Evolutionary conservation across 1,140 invertebrate genomes (phyloP).

Genomic region (Apolygus lucorum): DNA sequence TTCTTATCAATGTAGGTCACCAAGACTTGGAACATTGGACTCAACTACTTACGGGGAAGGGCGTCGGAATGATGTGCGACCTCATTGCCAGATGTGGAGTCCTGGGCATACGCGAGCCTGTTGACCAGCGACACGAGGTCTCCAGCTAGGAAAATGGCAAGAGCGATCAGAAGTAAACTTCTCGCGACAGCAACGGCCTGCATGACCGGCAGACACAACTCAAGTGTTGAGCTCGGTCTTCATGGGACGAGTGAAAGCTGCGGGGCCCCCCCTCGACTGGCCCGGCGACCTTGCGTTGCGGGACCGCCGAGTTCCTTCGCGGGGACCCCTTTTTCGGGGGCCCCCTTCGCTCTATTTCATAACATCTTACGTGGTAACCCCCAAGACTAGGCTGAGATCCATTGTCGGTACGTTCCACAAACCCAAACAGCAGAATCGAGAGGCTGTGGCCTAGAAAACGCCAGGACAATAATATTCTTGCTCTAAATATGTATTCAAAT

Average conservation of each 20-base stretch:
- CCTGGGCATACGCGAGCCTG: slow-evolving; percentile 9
- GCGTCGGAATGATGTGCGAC: slow-evolving; percentile 20
- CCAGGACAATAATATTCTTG: too few species aligned
- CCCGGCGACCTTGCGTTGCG: slow-evolving; percentile 8
- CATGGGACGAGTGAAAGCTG: not conserved
- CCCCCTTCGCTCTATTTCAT: not conserved
- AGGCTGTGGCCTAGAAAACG: too few species aligned
- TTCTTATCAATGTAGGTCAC: too few species aligned
- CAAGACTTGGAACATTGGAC: not conserved
- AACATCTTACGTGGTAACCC: not conserved
- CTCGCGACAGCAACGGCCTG: slow-evolving; percentile 23
- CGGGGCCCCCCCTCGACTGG: not conserved
- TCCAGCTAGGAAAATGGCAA: slow-evolving; percentile 20
- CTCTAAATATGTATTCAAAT: too few species aligned
- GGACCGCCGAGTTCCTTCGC: not conserved
- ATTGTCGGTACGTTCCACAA: too few species aligned
- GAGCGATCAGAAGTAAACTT: slow-evolving; percentile 18
- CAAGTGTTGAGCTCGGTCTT: not conserved
- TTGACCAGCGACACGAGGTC: slow-evolving; percentile 16
- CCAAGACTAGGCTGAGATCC: too few species aligned
- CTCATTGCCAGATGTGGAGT: not conserved
- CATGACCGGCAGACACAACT: slow-evolving; percentile 17
- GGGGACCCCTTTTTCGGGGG: not conserved
- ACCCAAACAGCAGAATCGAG: too few species aligned
- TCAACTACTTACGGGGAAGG: slow-evolving; percentile 22